These are phyloP conservation scores for Takifugu flavidus DNA, from an alignment of 2,113 vertebrate species.

Conservation along the genomic window DNA sequence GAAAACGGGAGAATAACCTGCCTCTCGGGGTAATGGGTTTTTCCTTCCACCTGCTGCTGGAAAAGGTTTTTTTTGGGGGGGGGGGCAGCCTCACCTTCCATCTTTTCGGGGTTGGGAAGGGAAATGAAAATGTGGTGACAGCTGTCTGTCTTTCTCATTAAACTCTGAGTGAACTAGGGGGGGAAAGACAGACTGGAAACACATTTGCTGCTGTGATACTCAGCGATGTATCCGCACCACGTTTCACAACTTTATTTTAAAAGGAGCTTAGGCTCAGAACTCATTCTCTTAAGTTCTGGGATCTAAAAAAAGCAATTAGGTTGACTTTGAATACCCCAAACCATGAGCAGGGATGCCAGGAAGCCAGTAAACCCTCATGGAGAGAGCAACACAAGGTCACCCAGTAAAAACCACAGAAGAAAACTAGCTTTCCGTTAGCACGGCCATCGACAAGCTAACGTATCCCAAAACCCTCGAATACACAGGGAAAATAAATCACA, in stretches of 20 bases:
- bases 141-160: conserved; percentile 60
- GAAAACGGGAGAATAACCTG: conserved; percentile 10
- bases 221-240: neutral
- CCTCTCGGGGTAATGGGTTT: neutral
- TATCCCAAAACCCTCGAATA: too few relatives aligned
- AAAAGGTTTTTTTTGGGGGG: too few relatives aligned
- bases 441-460: too few relatives aligned
- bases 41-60: too few relatives aligned
- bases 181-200: neutral
- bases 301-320: too few relatives aligned
- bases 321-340: too few relatives aligned
- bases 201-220: neutral
- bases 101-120: conserved; percentile 18
- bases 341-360: too few relatives aligned
- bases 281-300: neutral
- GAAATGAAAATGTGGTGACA: conserved; percentile 22
- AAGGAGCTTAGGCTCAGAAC: neutral
- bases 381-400: neutral
- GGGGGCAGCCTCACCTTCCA: too few relatives aligned
- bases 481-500: too few relatives aligned
- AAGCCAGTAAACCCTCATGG: too few relatives aligned
- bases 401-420: neutral
- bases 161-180: conserved; percentile 47
- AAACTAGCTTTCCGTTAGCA: too few relatives aligned
- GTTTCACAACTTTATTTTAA: neutral